Evolutionary conservation across 2,797 vertebrate genomes (phyloP).

Genomic region (Poeciliopsis turneri): DNA sequence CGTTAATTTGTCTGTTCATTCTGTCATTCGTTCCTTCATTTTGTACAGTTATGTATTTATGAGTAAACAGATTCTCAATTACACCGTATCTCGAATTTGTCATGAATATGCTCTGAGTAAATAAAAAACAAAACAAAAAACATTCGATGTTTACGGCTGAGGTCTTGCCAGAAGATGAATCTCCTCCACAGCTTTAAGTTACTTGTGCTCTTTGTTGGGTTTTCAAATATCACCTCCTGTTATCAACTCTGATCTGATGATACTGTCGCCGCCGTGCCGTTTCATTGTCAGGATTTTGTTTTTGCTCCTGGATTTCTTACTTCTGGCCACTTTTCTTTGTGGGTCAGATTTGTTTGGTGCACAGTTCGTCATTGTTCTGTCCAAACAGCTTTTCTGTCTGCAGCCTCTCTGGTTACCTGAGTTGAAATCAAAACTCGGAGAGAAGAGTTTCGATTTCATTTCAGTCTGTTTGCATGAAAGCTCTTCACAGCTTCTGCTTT

Average conservation of each 20-base stretch:
- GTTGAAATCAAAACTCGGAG: no score
- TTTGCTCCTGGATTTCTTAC: neutral
- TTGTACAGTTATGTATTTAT: no score
- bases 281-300: neutral
- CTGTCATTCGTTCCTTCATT: no score
- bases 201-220: neutral
- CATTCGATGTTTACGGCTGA: neutral
- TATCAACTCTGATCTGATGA: neutral
- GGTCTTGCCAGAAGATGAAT: neutral
- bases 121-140: neutral
- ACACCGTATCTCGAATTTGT: neutral
- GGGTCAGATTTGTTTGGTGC: neutral
- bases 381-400: neutral
- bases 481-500: neutral
- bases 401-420: neutral
- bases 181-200: neutral
- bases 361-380: neutral
- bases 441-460: neutral
- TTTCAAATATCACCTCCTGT: neutral
- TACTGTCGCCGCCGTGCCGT: neutral
- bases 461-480: neutral
- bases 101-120: neutral
- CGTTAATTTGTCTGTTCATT: no score
- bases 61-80: neutral
- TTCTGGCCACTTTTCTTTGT: neutral